Conservation (phyloP, 2,797 vertebrate genomes). For the Sebastes jordani region DNA sequence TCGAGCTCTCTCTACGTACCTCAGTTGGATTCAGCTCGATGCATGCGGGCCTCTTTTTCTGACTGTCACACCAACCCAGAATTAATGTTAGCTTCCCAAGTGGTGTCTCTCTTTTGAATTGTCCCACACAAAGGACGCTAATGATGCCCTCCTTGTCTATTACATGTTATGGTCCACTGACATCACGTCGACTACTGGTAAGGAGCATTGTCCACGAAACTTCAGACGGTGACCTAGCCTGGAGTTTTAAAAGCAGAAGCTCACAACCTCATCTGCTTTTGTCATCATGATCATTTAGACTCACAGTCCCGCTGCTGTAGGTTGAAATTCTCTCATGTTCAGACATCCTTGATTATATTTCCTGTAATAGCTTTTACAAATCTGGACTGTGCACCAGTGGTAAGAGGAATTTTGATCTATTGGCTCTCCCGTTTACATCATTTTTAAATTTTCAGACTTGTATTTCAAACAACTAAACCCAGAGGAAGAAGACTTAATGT, state of each 20-base stretch:
- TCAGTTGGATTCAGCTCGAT: slow-evolving; percentile 38
- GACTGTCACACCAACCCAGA: slow-evolving; percentile 53
- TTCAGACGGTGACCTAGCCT: not conserved
- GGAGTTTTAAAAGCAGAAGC: slow-evolving; percentile 19
- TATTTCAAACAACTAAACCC: not conserved
- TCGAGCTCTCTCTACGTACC: slow-evolving; percentile 42
- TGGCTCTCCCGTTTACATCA: not conserved
- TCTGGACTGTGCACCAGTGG: not conserved
- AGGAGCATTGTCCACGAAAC: not conserved
- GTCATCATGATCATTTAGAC: slow-evolving; percentile 44
- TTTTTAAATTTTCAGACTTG: not conserved
- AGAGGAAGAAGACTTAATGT: not conserved
- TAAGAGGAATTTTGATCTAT: not conserved
- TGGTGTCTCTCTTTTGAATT: slow-evolving; percentile 50
- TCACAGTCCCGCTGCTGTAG: slow-evolving; percentile 11
- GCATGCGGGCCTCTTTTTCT: slow-evolving; percentile 44
- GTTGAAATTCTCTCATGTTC: slow-evolving; percentile 4
- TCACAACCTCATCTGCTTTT: slow-evolving; percentile 42
- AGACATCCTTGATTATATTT: slow-evolving; percentile 37
- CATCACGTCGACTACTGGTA: slow-evolving; percentile 40
- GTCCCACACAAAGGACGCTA: slow-evolving; percentile 50
- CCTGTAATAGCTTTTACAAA: slow-evolving; percentile 12
- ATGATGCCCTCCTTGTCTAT: slow-evolving; percentile 46
- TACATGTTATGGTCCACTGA: slow-evolving; percentile 33
- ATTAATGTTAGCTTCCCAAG: slow-evolving; percentile 57